These are phyloP conservation scores for Lingula anatina DNA, from an alignment of 2,888 invertebrate species.

Conservation along the genomic window DNA sequence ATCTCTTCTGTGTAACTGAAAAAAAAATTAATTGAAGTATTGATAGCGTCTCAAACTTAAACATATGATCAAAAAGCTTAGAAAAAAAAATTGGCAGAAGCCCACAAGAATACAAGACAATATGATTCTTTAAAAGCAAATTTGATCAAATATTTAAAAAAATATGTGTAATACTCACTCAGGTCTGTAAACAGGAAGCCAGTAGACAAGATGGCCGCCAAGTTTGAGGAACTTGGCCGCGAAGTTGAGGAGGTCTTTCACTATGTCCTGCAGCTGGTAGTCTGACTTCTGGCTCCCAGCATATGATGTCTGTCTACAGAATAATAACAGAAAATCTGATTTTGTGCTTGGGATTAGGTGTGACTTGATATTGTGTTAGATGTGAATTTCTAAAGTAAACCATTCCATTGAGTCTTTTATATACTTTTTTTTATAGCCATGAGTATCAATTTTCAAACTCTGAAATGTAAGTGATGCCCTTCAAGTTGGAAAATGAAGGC, in stretches of 20 bases:
- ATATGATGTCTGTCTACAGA: too few relatives aligned
- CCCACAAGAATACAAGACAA: not conserved
- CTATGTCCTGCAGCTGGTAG: slow-evolving; percentile 78
- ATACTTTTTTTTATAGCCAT: too few relatives aligned
- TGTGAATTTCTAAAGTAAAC: too few relatives aligned
- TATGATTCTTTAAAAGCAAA: not conserved
- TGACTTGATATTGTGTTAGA: too few relatives aligned
- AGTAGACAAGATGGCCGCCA: slow-evolving; percentile 83
- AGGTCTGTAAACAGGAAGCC: slow-evolving; percentile 77
- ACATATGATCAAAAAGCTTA: slow-evolving; percentile 1
- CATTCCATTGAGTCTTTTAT: too few relatives aligned
- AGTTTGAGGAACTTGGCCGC: slow-evolving; percentile 70
- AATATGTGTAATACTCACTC: slow-evolving; percentile 39
- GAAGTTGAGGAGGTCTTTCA: slow-evolving; percentile 78
- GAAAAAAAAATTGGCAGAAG: not conserved
- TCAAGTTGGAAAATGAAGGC: too few relatives aligned
- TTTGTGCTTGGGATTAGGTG: too few relatives aligned
- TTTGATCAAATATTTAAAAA: too few relatives aligned
- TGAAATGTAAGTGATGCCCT: too few relatives aligned
- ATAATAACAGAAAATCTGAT: too few relatives aligned
- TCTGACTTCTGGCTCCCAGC: slow-evolving; percentile 70
- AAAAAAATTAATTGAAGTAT: slow-evolving; percentile 4
- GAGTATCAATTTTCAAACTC: too few relatives aligned
- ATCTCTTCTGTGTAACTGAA: slow-evolving; percentile 55
- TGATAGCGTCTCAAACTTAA: too few relatives aligned